These are phyloP conservation scores for Oplegnathus fasciatus DNA, from an alignment of 2,113 vertebrate species.

Conservation along the genomic window DNA sequence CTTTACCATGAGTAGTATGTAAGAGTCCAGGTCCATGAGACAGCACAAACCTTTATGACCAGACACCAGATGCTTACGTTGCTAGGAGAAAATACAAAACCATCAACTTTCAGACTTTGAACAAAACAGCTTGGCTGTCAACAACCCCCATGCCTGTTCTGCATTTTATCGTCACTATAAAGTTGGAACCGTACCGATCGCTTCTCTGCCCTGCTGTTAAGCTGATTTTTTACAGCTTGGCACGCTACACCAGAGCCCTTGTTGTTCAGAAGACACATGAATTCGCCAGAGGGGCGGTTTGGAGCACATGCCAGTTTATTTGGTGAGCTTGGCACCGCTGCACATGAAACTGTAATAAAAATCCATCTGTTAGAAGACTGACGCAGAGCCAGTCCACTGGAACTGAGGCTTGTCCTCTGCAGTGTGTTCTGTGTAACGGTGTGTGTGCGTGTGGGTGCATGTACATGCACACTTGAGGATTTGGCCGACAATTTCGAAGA, in stretches of 20 bases:
- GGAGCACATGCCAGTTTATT: slow-evolving; percentile 66
- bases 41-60: neutral
- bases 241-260: slow-evolving; percentile 50
- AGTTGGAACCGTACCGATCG: slow-evolving; percentile 37
- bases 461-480: neutral
- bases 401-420: slow-evolving; percentile 48
- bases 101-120: slow-evolving; percentile 25
- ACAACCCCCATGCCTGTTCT: slow-evolving; percentile 12
- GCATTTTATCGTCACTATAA: slow-evolving; percentile 55
- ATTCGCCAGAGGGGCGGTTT: slow-evolving; percentile 59
- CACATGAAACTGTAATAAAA: slow-evolving; percentile 82
- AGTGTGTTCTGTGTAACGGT: slow-evolving; percentile 1
- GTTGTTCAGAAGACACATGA: slow-evolving; percentile 67
- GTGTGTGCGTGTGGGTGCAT: neutral
- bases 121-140: slow-evolving; percentile 35
- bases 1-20: neutral
- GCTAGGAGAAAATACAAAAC: slow-evolving; percentile 20
- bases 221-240: slow-evolving; percentile 55
- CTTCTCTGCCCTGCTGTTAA: slow-evolving; percentile 47
- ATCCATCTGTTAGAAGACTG: slow-evolving; percentile 77
- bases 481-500: neutral
- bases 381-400: slow-evolving; percentile 57
- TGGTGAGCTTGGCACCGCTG: slow-evolving; percentile 68
- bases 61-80: slow-evolving; percentile 15
- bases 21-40: neutral